Evolutionary conservation across 2,113 vertebrate genomes (phyloP).

Genomic region (Nothocercus nigrocapillus): DNA sequence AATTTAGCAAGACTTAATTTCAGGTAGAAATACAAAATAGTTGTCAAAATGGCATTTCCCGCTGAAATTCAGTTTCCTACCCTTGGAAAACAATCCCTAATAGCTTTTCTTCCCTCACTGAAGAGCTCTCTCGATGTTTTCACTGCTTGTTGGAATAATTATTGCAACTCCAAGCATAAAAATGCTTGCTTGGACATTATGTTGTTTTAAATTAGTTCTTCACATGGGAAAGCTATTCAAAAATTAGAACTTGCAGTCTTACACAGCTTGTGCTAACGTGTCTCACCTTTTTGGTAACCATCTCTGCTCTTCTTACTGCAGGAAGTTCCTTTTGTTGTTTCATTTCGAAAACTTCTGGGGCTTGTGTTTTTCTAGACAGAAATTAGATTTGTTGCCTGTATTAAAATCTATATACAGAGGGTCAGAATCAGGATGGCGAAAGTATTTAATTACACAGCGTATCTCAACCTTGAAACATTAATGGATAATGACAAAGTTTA

Average conservation of each 20-base stretch:
- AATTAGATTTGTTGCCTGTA: not conserved
- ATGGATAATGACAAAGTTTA: slow-evolving; percentile 44
- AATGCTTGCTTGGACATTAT: not conserved
- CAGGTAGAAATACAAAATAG: slow-evolving; percentile 35
- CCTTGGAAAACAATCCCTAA: slow-evolving; percentile 45
- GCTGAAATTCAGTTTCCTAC: slow-evolving; percentile 48
- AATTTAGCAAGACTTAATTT: slow-evolving; percentile 36
- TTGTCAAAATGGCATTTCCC: slow-evolving; percentile 66
- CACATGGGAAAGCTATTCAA: not conserved
- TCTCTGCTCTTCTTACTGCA: not conserved
- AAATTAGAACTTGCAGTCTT: not conserved
- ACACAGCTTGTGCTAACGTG: not conserved
- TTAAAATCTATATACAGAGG: not conserved
- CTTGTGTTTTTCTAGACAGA: not conserved
- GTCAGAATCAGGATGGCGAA: not conserved
- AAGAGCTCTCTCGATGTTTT: slow-evolving; percentile 19
- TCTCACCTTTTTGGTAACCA: not conserved
- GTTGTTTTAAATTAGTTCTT: not conserved
- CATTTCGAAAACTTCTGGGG: slow-evolving; percentile 11
- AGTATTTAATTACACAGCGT: slow-evolving; percentile 4
- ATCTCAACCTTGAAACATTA: not conserved
- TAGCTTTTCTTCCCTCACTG: not conserved
- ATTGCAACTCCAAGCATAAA: not conserved
- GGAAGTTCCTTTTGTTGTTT: slow-evolving; percentile 13
- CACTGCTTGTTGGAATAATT: slow-evolving; percentile 16